phyloP scores from a whole-genome alignment of 2,797 vertebrate genomes.

The Xerus rutilus region DNA sequence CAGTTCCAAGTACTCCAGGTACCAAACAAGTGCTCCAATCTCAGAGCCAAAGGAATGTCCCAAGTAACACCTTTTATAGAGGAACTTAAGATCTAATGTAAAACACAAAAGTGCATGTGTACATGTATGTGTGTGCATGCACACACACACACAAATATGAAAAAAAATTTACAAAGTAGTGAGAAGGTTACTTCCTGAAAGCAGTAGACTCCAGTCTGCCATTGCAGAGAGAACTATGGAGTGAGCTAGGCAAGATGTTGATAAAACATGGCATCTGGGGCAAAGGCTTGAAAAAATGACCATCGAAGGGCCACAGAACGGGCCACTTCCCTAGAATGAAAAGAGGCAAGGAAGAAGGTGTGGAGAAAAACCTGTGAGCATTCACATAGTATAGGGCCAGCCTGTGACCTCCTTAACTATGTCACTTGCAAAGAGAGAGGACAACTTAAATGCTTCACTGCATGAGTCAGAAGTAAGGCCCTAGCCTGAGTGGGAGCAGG shows the following conservation, averaged over 20 bases:
- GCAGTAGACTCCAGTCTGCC: neutral
- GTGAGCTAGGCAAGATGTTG: neutral
- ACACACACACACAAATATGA: no score
- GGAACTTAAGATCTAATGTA: neutral
- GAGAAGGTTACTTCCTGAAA: slow-evolving; percentile 42
- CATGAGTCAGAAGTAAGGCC: neutral
- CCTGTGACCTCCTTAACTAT: neutral
- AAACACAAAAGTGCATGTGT: neutral
- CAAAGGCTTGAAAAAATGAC: neutral
- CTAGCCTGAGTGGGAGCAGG: neutral
- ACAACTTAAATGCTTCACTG: no score
- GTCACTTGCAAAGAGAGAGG: neutral
- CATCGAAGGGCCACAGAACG: neutral
- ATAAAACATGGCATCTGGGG: neutral
- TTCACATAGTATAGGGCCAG: neutral
- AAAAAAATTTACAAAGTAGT: neutral
- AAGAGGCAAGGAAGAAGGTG: neutral
- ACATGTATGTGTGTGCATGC: fast-evolving
- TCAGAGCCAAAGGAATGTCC: neutral
- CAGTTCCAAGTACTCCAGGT: neutral
- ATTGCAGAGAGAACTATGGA: neutral
- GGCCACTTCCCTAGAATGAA: neutral
- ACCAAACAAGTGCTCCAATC: neutral
- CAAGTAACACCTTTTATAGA: neutral
- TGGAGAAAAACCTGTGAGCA: neutral